Base-by-base conservation (phyloP, 2,888 invertebrate genomes). In the Herminia tarsipennalis region DNA sequence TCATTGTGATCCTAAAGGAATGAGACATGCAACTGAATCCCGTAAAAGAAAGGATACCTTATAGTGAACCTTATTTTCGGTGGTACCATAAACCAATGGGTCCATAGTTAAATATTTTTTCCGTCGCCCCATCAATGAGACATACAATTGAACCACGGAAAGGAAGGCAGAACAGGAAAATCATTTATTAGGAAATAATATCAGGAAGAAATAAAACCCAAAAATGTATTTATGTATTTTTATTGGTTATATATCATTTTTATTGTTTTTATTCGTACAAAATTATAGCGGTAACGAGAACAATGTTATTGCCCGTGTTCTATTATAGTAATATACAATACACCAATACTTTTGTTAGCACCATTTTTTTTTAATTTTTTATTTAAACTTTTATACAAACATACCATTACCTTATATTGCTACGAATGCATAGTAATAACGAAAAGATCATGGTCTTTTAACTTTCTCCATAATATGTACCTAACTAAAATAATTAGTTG, bases 261-360 rank as follows among this genome's bases (percentile, higher is more conserved):
- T 75, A 65, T 40, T 68, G 64, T 70, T 83, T 86, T 80, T 73
- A 81, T 83, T 83, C 79, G 81, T 88, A 87, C 75, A 87, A 81
- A 88, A 85, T 82, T 83, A 88, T 76, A 87, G 76, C 81, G 79
- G 80, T 78, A 83, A 83, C 82, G 73, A 82, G 78, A 82, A 81
- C 70, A 80, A 75, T 71, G 72, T 76, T 78, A 84, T 81, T 80
- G 80, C 83, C 86, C 82, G 80, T 79, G 73, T 77, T 78, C 78
- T 78, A 76, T 78, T 76, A 76, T 73, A 76, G 73, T 73, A 80
- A 75, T 81, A 83, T 81, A 83, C 74, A 81, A 75, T 85, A 86
- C 83, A 88, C 81, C 86, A 86, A 85, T 84, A 78, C 73, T 81
- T 71, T 82, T 86, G 88, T 90, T 89, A 91, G 91, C 90, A 90